Conservation (phyloP, 2,113 vertebrate genomes). For the Ictalurus punctatus region DNA sequence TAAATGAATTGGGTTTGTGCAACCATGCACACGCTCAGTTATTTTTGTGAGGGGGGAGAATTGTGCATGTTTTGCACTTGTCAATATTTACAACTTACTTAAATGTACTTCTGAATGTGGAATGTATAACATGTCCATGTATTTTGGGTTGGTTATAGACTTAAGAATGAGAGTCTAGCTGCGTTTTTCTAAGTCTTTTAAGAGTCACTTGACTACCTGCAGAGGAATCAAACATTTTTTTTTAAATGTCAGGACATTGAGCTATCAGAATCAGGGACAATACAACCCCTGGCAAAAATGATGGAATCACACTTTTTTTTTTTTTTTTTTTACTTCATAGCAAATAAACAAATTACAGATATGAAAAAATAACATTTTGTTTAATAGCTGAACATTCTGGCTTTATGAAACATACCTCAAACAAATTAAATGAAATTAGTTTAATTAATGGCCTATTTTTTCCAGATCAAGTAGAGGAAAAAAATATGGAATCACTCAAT, state of each 20-base stretch:
- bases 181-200: constrained; percentile 11
- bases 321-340: too few relatives aligned
- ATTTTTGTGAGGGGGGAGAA: constrained; percentile 10
- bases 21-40: background rate
- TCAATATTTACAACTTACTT: background rate
- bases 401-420: too few relatives aligned
- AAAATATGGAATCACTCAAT: too few relatives aligned
- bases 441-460: too few relatives aligned
- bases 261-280: background rate
- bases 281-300: too few relatives aligned
- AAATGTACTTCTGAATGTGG: background rate
- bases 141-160: background rate
- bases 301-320: too few relatives aligned
- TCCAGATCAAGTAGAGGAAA: too few relatives aligned
- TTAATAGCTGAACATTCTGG: too few relatives aligned
- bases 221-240: background rate
- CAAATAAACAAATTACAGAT: too few relatives aligned
- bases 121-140: background rate
- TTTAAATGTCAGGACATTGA: background rate
- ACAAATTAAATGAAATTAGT: too few relatives aligned
- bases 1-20: constrained; percentile 51
- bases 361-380: too few relatives aligned
- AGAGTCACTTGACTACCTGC: background rate
- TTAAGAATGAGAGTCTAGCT: background rate
- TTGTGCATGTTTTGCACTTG: background rate